Base-by-base conservation (phyloP, 2,888 invertebrate genomes). In the Drosophila suboccidentalis region DNA sequence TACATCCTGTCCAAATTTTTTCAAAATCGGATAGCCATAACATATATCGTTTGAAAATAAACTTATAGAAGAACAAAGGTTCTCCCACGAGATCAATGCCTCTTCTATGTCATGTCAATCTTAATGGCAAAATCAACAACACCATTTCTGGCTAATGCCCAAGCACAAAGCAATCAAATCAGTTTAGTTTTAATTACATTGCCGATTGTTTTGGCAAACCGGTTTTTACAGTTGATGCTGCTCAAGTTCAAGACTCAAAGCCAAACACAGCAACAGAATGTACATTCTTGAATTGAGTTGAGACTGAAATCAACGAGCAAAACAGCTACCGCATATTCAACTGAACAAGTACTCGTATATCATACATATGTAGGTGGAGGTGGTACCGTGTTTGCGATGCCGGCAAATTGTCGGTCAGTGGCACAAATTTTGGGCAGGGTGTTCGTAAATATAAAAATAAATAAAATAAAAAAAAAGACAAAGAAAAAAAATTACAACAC, bases 391-490 rank as follows among this genome's bases (percentile, higher is more conserved):
- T 22, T 38, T 62, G 39, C 44, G 66, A 55, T 55, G 63, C 71
- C 70, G 71, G 43, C 77, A 72, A 72, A 71, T 84, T 85, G 74
- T 87, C 87, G 86, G 86, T 87, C 86, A 86, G 76, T 86, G 82
- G 86, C 87, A 86, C 87, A 87, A 76, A 76, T 76, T 80, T 82
- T 79, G 62, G 77, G 71, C 65, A 79, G 79, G 82, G 85, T 79
- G 81, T 75, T 69, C 62, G 64, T 71, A 62, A 60, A 69, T 32
- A 65, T 66, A 58, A 65, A 71, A 71, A 65, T 19, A 55, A 32
- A 49, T 22, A 15, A 26, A 47, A 47, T 47, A 61, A 43, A 47
- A 43, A 54, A 60, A 38, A 61, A 41, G 29, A 59, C 43, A 46
- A 53, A 61, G 43, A 64, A 49, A 17, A 29, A 29, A 61, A 61